phyloP scores from a whole-genome alignment of 2,797 vertebrate species.

The Melanotaenia pygmaea region DNA sequence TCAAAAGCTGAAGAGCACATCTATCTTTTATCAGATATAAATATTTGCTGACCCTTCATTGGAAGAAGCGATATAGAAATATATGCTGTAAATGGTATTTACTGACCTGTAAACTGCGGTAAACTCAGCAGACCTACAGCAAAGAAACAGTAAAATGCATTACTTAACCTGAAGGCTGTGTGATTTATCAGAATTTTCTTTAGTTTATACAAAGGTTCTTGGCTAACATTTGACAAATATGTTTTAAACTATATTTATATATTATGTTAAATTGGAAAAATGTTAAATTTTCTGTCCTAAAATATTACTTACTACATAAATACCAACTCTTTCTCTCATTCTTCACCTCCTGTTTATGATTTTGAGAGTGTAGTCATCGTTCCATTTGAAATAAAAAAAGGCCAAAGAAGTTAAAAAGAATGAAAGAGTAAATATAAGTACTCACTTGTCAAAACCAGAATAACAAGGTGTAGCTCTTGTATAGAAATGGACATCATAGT shows the following conservation, averaged over 20 bases:
- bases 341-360: background rate
- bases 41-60: background rate
- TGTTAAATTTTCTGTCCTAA: background rate
- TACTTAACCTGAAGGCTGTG: background rate
- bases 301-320: background rate
- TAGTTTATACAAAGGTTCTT: background rate
- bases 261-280: background rate
- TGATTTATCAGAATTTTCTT: background rate
- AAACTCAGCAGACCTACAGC: conserved; percentile 66
- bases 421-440: conserved; percentile 1
- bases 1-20: background rate
- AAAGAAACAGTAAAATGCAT: conserved; percentile 18
- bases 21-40: background rate
- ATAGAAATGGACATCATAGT: conserved; percentile 53
- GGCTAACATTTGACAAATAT: background rate
- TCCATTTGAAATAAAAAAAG: background rate
- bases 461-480: conserved; percentile 29
- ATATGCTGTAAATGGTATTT: background rate
- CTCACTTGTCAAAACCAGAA: conserved; percentile 65
- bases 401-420: background rate
- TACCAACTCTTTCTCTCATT: background rate
- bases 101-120: conserved; percentile 63
- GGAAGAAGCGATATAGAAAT: no score
- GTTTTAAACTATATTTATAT: background rate
- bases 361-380: background rate